These are phyloP conservation scores for Tangara arthus DNA, from an alignment of 2,797 vertebrate species.

Conservation along the genomic window DNA sequence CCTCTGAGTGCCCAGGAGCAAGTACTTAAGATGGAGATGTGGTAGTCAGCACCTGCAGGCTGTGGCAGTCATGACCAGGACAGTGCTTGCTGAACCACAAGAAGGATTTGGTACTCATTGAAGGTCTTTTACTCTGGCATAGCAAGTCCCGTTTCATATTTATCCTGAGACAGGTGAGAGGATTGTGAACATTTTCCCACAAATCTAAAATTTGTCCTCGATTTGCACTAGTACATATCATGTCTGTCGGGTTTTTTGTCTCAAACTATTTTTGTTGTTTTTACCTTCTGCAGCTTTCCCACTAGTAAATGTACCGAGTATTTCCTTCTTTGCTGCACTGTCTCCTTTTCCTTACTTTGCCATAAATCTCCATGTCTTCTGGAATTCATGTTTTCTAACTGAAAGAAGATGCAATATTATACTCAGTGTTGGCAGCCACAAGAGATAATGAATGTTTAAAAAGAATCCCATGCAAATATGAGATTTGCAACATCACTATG, in stretches of 20 bases:
- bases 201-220: not conserved
- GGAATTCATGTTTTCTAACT: not conserved
- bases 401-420: not conserved
- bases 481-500: constrained; percentile 55
- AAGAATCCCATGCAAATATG: constrained; percentile 45
- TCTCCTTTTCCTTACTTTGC: not conserved
- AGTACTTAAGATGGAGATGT: not conserved
- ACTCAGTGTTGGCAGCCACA: not conserved
- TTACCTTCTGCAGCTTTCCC: not conserved
- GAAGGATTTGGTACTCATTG: not conserved
- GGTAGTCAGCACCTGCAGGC: not conserved
- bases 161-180: not conserved
- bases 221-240: not conserved
- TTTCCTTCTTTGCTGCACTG: not conserved
- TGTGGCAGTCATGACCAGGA: not conserved
- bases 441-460: constrained; percentile 20
- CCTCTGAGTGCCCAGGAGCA: not conserved
- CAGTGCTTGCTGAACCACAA: not conserved
- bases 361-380: not conserved
- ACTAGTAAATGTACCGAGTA: not conserved
- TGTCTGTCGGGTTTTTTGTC: not conserved
- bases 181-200: not conserved
- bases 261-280: not conserved
- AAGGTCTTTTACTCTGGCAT: not conserved
- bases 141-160: not conserved